A percentile compares a stretch with the other conserved stretches of the same genome.
These are phyloP conservation scores for Ochropleura leucogaster DNA, from an alignment of 2,888 invertebrate species.

Conservation along the genomic window DNA sequence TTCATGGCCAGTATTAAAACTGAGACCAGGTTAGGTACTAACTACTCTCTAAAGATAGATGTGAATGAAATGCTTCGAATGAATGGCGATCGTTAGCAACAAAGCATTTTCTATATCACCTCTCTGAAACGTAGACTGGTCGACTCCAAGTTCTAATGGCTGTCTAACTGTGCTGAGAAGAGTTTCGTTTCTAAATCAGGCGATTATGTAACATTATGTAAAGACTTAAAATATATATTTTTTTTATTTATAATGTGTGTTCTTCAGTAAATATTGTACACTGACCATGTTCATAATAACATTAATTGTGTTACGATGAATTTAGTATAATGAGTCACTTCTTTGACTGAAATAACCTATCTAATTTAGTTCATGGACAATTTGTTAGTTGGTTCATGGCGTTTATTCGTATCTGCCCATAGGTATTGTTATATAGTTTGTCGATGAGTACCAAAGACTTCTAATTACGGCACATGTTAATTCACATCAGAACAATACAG, in stretches of 20 bases:
- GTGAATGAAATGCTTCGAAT: constrained; percentile 1
- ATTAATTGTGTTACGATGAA: not conserved
- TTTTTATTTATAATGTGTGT: not conserved
- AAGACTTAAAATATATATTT: not conserved
- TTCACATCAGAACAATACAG: not conserved
- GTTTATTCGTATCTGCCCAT: not conserved
- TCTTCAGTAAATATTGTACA: not conserved
- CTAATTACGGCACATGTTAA: not conserved
- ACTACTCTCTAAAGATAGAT: too few relatives aligned
- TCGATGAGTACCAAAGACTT: not conserved
- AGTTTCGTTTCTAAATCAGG: constrained; percentile 8
- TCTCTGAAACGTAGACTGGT: not conserved
- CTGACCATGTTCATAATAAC: not conserved
- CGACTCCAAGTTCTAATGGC: not conserved
- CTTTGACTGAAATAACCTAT: not conserved
- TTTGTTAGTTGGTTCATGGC: not conserved
- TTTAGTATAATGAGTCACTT: not conserved
- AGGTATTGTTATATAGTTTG: not conserved
- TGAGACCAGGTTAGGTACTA: too few relatives aligned
- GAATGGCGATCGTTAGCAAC: not conserved
- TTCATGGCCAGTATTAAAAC: too few relatives aligned
- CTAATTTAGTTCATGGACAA: constrained; percentile 5
- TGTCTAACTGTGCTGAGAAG: not conserved
- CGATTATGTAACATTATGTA: too few relatives aligned
- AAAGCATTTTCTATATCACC: not conserved